Evolutionary conservation across 1,140 invertebrate species (phyloP), one percentile per base, ranked within the genome.

Genomic region (Arion vulgaris): DNA sequence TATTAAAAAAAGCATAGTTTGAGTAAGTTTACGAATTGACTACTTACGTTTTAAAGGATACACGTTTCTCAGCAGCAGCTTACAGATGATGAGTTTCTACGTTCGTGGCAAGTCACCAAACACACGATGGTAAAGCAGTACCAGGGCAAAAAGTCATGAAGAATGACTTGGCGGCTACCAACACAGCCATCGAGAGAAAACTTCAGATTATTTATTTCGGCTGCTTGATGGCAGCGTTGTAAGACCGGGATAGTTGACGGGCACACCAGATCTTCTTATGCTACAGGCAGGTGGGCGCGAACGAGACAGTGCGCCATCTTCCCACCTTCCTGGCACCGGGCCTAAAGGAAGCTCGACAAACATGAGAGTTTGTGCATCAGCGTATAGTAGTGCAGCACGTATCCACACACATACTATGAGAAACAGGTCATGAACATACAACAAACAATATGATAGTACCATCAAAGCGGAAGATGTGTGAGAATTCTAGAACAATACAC

Each of bases 1-100:
- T n/a, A n/a, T n/a, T n/a, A n/a, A n/a, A n/a, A n/a, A n/a, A n/a
- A n/a, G n/a, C n/a, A n/a, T n/a, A n/a, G n/a, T n/a, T n/a, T n/a
- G n/a, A n/a, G n/a, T 15, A 45, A 45, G 41, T 45, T 45, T 15
- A 45, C 41, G 53, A 57, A 57, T n/a, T 19, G 4, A 23, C 53
- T 57, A 57, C 53, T 57, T 57, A 57, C 53, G 7, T 57, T 57
- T n/a, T n/a, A n/a, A n/a, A n/a, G n/a, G n/a, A n/a, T n/a, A n/a
- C n/a, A 57, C 26, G 53, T 9, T 19, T 19, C 26, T 57, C 41
- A 45, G 5, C 53, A 57, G 53, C 53, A 45, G 15, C 15, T 5
- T 15, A 45, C 15, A 45, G 4, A 57, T 57, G 17, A 15, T 19
- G 53, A 57, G 9, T 57, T 4, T 23, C 26, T n/a, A 9, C 53